A percentile compares a stretch with the other conserved stretches of the same genome.
Evolutionary conservation across 2,113 vertebrate species (phyloP).

Genomic region (Rhinoptilus africanus): DNA sequence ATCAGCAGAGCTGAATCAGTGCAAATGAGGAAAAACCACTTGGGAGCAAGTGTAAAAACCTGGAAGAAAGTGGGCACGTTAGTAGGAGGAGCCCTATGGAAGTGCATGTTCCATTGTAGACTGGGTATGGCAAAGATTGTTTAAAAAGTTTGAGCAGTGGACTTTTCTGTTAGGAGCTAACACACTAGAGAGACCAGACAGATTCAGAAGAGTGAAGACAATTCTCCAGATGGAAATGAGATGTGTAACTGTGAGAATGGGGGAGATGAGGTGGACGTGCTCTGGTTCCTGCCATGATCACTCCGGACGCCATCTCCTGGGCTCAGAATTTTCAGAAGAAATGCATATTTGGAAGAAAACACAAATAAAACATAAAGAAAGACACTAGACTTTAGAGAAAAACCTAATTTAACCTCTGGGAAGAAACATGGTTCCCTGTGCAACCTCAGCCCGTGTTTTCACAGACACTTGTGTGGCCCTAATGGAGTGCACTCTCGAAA

Average conservation of each 20-base stretch:
- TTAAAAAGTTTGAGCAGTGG: background rate
- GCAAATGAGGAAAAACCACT: background rate
- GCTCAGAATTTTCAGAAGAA: background rate
- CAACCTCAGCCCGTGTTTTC: background rate
- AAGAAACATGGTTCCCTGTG: background rate
- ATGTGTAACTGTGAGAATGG: background rate
- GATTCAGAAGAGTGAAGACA: background rate
- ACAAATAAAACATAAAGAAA: background rate
- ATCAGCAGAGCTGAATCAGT: background rate
- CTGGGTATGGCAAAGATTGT: background rate
- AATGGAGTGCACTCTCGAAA: background rate
- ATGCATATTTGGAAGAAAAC: background rate
- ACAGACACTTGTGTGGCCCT: background rate
- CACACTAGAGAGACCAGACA: background rate
- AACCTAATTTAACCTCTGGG: background rate
- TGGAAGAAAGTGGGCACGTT: background rate
- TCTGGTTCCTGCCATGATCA: background rate
- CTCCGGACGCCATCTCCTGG: background rate
- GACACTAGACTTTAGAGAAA: background rate
- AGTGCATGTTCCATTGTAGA: background rate
- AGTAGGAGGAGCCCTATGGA: background rate
- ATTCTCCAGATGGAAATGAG: background rate
- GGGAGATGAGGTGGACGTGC: fast-evolving
- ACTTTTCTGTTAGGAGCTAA: background rate
- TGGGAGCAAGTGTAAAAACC: background rate